Evolutionary conservation across 2,113 vertebrate genomes (phyloP).

Genomic region (Propithecus coquereli): DNA sequence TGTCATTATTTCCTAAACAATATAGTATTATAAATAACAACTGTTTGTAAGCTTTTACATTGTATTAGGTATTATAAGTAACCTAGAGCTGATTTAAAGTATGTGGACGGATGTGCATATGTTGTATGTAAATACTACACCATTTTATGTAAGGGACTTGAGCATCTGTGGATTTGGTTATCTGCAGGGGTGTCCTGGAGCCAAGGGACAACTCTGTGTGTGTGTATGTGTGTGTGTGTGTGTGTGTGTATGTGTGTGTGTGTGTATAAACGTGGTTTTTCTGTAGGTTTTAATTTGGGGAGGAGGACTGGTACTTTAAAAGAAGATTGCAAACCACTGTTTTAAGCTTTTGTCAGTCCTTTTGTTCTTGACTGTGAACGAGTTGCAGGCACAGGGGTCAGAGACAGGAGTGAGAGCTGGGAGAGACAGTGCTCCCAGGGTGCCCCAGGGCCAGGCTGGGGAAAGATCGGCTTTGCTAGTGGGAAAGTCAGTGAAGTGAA

Average conservation of each 20-base stretch:
- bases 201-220: neutral
- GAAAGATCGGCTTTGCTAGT: neutral
- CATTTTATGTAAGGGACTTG: neutral
- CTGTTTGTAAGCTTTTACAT: neutral
- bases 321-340: neutral
- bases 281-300: neutral
- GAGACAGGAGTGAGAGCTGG: neutral
- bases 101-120: neutral
- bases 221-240: neutral
- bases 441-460: neutral
- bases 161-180: neutral
- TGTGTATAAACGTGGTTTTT: neutral
- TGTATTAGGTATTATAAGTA: neutral
- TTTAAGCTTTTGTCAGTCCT: neutral
- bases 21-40: neutral
- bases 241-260: neutral
- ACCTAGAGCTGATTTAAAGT: neutral
- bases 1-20: neutral
- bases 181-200: too few relatives aligned
- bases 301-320: neutral
- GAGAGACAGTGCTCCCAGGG: neutral
- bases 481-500: neutral
- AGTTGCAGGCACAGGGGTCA: neutral
- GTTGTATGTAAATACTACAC: neutral
- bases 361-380: neutral